These are phyloP conservation scores for Holothuria glaberrima DNA, from an alignment of 35 echinoderm and acorn worm species.

Conservation along the genomic window DNA sequence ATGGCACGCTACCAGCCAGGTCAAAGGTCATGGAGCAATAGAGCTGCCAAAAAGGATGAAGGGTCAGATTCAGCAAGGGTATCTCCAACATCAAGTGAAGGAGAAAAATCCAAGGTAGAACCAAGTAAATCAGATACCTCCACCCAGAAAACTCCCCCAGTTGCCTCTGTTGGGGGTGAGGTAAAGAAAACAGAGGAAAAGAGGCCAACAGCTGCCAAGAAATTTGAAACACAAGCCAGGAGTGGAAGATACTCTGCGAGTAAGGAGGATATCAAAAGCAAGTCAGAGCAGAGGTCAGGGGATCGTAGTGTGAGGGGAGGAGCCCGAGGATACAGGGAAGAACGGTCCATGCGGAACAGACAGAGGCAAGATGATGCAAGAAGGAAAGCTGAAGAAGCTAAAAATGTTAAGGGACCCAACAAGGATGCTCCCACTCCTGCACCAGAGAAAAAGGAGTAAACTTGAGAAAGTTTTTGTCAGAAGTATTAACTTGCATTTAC, in stretches of 20 bases:
- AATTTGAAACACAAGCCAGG: slow-evolving; percentile 36
- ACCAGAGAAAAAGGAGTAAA: not conserved
- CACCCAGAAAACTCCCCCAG: slow-evolving; percentile 7
- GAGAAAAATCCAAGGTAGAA: slow-evolving; percentile 24
- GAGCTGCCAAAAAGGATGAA: slow-evolving; percentile 18
- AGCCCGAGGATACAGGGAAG: slow-evolving; percentile 43
- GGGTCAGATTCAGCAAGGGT: slow-evolving; percentile 14
- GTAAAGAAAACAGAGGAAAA: slow-evolving; percentile 30
- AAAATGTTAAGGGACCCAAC: slow-evolving; percentile 12
- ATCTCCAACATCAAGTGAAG: slow-evolving; percentile 17
- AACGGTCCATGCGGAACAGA: slow-evolving; percentile 33
- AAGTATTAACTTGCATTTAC: not conserved
- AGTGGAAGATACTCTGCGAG: not conserved
- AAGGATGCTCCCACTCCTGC: not conserved
- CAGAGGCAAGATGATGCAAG: slow-evolving; percentile 30
- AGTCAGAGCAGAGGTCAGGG: slow-evolving; percentile 6
- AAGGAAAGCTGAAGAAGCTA: slow-evolving; percentile 41
- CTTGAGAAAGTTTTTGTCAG: not conserved
- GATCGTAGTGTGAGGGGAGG: slow-evolving; percentile 20
- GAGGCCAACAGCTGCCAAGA: slow-evolving; percentile 51
- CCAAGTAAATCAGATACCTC: not conserved
- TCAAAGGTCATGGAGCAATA: slow-evolving; percentile 44
- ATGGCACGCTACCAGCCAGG: slow-evolving; percentile 52
- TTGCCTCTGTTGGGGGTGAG: not conserved
- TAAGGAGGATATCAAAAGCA: slow-evolving; percentile 28